phyloP scores from a whole-genome alignment of 2,888 invertebrate species.

The Agonopterix subpropinquella region DNA sequence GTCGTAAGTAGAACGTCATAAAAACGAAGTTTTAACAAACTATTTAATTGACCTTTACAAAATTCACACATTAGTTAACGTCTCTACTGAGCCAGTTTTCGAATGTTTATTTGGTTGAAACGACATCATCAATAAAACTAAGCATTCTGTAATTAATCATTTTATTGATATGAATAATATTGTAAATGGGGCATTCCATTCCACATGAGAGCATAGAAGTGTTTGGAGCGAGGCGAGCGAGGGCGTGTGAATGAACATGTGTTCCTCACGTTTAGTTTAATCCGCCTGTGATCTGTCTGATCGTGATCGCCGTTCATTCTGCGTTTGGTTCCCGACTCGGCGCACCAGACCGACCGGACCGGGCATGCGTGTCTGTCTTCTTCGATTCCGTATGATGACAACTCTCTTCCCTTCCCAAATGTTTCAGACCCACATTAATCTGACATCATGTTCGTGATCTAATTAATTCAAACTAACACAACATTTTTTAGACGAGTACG shows the following conservation, averaged over 20 bases:
- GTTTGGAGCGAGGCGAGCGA: background rate
- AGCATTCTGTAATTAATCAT: background rate
- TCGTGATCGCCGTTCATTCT: conserved; percentile 11
- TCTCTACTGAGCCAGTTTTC: background rate
- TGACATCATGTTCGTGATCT: background rate
- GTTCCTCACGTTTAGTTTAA: conserved; percentile 32
- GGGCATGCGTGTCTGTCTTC: conserved; percentile 19
- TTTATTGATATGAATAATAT: background rate
- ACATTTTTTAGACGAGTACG: background rate
- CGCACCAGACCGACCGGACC: background rate
- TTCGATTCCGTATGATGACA: conserved; percentile 22
- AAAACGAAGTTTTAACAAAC: conserved; percentile 1
- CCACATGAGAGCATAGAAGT: background rate
- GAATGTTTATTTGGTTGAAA: too few species aligned
- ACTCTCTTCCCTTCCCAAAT: conserved; percentile 27
- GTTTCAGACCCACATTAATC: conserved; percentile 24
- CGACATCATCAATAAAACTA: too few species aligned
- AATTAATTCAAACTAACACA: background rate
- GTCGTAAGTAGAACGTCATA: background rate
- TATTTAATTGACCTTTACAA: background rate
- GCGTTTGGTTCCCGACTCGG: too few species aligned
- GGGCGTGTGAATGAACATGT: conserved; percentile 3
- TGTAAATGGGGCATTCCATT: background rate
- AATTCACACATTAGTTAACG: background rate
- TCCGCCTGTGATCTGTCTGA: conserved; percentile 17